These are phyloP conservation scores for Chromobotia macracanthus DNA, from an alignment of 2,797 vertebrate species.

Conservation along the genomic window DNA sequence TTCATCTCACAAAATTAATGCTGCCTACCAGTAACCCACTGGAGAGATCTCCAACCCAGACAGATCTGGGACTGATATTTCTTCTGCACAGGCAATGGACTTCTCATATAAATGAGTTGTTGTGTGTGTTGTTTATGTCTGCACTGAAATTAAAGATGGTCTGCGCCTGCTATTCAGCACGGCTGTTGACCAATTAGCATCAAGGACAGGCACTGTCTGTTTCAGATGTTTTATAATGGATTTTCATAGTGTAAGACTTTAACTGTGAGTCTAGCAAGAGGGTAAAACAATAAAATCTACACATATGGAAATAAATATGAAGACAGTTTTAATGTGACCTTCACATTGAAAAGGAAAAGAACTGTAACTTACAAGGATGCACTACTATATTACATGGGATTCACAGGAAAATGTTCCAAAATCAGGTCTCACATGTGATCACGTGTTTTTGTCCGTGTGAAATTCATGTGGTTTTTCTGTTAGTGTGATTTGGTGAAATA, in stretches of 20 bases:
- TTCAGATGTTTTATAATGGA: background rate
- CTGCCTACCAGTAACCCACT: slow-evolving; percentile 42
- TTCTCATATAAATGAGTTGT: slow-evolving; percentile 37
- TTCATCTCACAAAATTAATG: slow-evolving; percentile 35
- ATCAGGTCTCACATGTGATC: too few relatives aligned
- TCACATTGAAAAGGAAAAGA: background rate
- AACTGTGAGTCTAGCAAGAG: background rate
- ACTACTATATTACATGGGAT: too few relatives aligned
- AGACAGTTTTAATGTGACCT: slow-evolving; percentile 7
- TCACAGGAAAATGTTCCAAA: too few relatives aligned
- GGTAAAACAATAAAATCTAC: slow-evolving; percentile 9
- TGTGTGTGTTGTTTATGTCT: slow-evolving; percentile 23
- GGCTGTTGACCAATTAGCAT: background rate
- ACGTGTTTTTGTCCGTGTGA: too few relatives aligned
- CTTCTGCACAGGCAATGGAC: slow-evolving; percentile 19
- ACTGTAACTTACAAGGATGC: too few relatives aligned
- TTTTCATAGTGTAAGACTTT: background rate
- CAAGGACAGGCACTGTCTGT: background rate
- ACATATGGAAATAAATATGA: slow-evolving; percentile 10
- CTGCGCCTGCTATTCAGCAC: background rate
- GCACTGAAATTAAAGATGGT: background rate
- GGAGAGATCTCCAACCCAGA: slow-evolving; percentile 44
- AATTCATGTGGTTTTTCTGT: too few relatives aligned
- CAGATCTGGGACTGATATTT: slow-evolving; percentile 47
- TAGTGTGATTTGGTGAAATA: background rate